Base-by-base conservation (phyloP, 1,140 invertebrate species). In the Drosophila mojavensis region DNA sequence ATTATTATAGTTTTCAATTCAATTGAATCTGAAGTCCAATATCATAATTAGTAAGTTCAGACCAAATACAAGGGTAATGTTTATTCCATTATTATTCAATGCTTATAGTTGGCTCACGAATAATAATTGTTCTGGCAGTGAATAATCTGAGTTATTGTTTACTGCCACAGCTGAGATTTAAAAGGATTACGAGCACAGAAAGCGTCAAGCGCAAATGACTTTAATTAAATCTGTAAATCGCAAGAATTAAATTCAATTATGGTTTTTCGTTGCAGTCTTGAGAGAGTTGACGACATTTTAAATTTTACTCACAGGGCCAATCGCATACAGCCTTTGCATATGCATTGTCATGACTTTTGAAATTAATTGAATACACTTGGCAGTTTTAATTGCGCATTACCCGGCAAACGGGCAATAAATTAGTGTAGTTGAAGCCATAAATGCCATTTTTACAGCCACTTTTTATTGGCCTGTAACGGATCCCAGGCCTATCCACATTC, bases 331-430 rank as follows among this genome's bases (percentile, higher is more conserved):
- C 17, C 56, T 55, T 70, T 64, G 36, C 50, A 63, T 65, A 58
- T 72, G 68, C 61, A 71, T 72, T 61, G 58, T 62, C 58, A 63
- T 61, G 71, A 62, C 54, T 62, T 74, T 74, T 85, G 55, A 80
- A 85, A 81, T 85, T 83, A 83, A 89, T 86, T 81, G 73, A 82
- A 82, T 89, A 84, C 84, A 89, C 83, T 88, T 83, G 84, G 77
- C 83, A 59, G 53, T 66, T 86, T 86, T 86, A 86, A 86, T 88
- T 88, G 83, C 83, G 55, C 83, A 88, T 86, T 88, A 83, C 48
- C 51, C 56, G 47, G 54, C 68, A 83, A 83, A 83, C 81, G 61
- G 77, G 69, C 77, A 70, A 86, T 86, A 88, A 83, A 88, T 86
- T 88, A 66, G 69, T 63, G 77, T 86, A 79, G 83, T 82, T 86